Conservation (phyloP, 2,113 vertebrate genomes). For the Glareola pratincola region DNA sequence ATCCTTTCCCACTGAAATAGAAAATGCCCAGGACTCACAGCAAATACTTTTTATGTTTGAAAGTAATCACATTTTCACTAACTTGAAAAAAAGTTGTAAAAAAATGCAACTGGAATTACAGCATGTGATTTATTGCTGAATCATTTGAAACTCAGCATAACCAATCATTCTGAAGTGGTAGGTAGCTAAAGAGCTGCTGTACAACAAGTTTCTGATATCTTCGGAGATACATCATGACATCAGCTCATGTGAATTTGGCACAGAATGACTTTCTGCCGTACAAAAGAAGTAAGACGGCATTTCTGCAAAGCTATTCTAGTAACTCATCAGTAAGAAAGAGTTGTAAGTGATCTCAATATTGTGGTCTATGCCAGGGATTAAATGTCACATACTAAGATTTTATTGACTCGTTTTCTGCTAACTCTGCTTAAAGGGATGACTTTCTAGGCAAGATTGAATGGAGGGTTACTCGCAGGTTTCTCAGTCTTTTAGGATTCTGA, state of each 20-base stretch:
- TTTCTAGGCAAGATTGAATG: conserved; percentile 6
- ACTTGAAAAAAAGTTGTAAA: background rate
- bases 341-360: background rate
- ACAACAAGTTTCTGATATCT: background rate
- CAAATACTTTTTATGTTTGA: background rate
- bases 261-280: background rate
- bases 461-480: background rate
- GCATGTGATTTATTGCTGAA: background rate
- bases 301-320: background rate
- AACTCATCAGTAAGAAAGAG: background rate
- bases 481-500: background rate
- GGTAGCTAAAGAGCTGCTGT: background rate
- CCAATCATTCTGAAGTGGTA: background rate
- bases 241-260: background rate
- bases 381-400: conserved; percentile 28
- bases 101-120: background rate
- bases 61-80: background rate
- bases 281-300: background rate
- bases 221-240: background rate
- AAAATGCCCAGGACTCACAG: background rate
- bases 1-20: background rate
- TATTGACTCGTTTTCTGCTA: conserved; percentile 27
- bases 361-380: conserved; percentile 5
- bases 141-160: background rate
- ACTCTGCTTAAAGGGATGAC: background rate